Conservation (phyloP, 2,113 vertebrate genomes). For the Actinemys pallida region DNA sequence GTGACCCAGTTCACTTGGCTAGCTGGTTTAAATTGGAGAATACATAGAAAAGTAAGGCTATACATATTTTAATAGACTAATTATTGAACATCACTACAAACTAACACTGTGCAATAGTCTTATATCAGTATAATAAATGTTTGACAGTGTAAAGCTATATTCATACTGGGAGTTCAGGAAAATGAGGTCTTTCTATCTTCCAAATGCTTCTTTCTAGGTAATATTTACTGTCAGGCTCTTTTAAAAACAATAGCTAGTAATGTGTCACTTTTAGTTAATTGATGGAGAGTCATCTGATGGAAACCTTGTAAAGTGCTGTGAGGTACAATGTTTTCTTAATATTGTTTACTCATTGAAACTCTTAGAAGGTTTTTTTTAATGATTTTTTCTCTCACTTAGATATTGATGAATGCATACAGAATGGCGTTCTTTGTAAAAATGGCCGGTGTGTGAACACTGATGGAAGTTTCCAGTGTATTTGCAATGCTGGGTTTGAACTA, state of each 20-base stretch:
- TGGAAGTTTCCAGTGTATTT: constrained; percentile 85
- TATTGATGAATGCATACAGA: constrained; percentile 83
- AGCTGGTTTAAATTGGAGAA: not conserved
- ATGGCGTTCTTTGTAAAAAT: constrained; percentile 82
- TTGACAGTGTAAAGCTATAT: not conserved
- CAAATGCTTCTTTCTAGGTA: not conserved
- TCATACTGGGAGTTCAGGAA: not conserved
- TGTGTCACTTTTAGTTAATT: not conserved
- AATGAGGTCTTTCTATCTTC: not conserved
- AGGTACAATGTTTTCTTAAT: not conserved
- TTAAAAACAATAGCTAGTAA: not conserved
- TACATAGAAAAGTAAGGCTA: not conserved
- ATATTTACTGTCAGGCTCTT: not conserved
- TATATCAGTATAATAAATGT: not conserved
- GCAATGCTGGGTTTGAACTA: constrained; percentile 83
- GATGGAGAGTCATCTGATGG: not conserved
- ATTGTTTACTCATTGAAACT: not conserved
- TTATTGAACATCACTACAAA: not conserved
- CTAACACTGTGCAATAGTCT: not conserved
- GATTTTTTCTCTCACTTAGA: constrained; percentile 55
- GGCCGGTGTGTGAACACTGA: constrained; percentile 85
- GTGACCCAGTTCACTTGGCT: not conserved
- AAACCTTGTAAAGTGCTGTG: not conserved
- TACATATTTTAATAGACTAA: not conserved
- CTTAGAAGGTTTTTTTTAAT: not conserved